Evolutionary conservation across 2,888 invertebrate genomes (phyloP).

Genomic region (Watsonalla binaria): DNA sequence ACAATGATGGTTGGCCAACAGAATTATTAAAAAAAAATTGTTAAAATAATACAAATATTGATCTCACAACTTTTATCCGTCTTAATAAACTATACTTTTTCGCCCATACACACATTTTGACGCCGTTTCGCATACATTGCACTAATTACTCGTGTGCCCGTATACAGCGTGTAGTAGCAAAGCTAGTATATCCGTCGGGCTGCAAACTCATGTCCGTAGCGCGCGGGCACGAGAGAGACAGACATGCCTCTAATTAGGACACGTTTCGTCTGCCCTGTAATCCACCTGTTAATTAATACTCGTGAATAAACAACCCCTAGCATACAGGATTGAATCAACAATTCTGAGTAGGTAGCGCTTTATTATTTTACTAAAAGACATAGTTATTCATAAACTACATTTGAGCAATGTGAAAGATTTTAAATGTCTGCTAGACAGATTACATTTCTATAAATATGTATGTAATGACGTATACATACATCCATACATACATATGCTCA

Average conservation of each 20-base stretch:
- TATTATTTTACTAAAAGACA: constrained; percentile 11
- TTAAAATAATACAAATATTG: no score
- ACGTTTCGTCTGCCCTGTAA: constrained; percentile 44
- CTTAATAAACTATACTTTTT: no score
- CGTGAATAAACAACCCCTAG: constrained; percentile 39
- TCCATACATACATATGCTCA: no score
- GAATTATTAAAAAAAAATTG: no score
- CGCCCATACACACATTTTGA: not conserved
- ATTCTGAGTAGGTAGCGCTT: constrained; percentile 13
- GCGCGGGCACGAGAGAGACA: constrained; percentile 8
- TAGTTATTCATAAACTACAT: not conserved
- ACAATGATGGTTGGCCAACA: no score
- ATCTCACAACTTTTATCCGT: no score
- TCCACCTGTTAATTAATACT: constrained; percentile 47
- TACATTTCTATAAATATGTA: no score
- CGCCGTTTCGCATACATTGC: constrained; percentile 7
- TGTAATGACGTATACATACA: no score
- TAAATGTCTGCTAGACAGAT: no score
- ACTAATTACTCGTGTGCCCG: constrained; percentile 3
- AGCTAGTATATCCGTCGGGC: not conserved
- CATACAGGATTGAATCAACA: constrained; percentile 29
- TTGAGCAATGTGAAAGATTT: no score
- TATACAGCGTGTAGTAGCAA: constrained; percentile 8
- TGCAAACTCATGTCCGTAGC: constrained; percentile 11
- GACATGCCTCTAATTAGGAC: constrained; percentile 45